A percentile compares a stretch with the other conserved stretches of the same genome.
phyloP scores from a whole-genome alignment of 2,797 vertebrate species.

The Trachops cirrhosus region DNA sequence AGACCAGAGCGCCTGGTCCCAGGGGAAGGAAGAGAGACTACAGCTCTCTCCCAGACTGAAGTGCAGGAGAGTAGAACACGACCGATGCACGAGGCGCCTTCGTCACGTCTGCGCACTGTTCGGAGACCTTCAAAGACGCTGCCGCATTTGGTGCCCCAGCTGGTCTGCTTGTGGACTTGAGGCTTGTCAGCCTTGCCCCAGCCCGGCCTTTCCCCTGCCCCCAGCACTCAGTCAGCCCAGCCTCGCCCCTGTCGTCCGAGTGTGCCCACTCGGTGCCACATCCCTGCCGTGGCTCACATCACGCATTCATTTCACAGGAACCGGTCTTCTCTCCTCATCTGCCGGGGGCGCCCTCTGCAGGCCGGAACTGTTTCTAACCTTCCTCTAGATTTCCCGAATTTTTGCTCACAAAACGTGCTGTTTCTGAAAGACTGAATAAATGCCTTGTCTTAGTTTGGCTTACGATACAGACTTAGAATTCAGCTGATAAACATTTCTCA shows the following conservation, averaged over 20 bases:
- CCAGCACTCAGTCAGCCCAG: accelerated
- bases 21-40: background rate
- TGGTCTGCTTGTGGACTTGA: accelerated
- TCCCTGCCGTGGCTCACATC: background rate
- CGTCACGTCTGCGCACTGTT: accelerated
- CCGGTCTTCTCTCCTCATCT: accelerated
- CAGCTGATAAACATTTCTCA: background rate
- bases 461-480: background rate
- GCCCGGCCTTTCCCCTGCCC: too few relatives aligned
- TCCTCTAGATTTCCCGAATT: background rate
- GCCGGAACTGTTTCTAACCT: background rate
- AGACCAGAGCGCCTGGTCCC: background rate
- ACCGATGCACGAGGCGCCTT: accelerated
- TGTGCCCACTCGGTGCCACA: accelerated
- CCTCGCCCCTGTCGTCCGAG: background rate
- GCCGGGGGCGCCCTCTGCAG: background rate
- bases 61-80: background rate
- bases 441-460: background rate
- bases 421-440: background rate
- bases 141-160: accelerated
- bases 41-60: too few relatives aligned
- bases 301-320: accelerated
- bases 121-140: background rate
- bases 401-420: background rate
- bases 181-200: background rate